Base-by-base conservation (phyloP, 2,113 vertebrate species). In the Labrus mixtus region DNA sequence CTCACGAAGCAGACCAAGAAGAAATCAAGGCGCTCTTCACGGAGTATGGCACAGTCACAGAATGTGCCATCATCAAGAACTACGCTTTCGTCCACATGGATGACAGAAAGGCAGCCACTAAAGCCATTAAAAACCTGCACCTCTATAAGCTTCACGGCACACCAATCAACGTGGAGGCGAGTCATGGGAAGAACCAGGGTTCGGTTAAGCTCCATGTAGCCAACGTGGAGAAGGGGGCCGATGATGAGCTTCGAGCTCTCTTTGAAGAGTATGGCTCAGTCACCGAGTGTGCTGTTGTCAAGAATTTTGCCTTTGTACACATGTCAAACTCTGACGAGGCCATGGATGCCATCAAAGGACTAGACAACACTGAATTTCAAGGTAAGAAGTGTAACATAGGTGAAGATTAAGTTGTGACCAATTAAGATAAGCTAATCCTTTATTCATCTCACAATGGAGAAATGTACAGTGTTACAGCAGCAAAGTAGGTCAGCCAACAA, bases 31-130 rank as follows among this genome's bases (percentile, higher is more conserved):
- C 87, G 0, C 91, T 96, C 4, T 96, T 96, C 1, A 68, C 91
- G 0, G 68, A 95, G 69, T 85, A 95, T 2, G 95, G 95, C 41
- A 84, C 85, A 0, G 94, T 96, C 8, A 95, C 94, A 0, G 95
- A 96, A 23, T 96, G 95, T 22, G 90, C 94, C 61, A 95, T 95
- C 68, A 93, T 95, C 82, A 96, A 95, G 69, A 95, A 96, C 82
- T 96, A 92, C 57, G 95, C 93, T 20, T 96, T 95, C 1, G 93
- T 96, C 60, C 95, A 96, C 81, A 96, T 96, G 95, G 94, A 95
- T 0, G 94, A 95, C 67, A 93, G 94, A 57, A 95, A 95, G 78
- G 90, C 79, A 0, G 95, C 95, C 15, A 95, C 94, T 13, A 95
- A 95, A 80, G 95, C 95, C 33, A 95, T 95, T 53, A 92, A 90